Percentiles rank a stretch among this genome's conserved stretches.
These are phyloP conservation scores for Sus scrofa DNA, from an alignment of 2,113 vertebrate species.

Conservation along the genomic window T2T-Sscrofa CM000814.6:106327001-106327500, in stretches of 20 bases:
- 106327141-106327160: neutral
- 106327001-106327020: neutral
- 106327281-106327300: accelerated
- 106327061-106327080: neutral
- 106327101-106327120: neutral
- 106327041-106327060: neutral
- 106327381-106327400: neutral
- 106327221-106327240: neutral
- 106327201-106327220: neutral
- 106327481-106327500: neutral
- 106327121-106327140: neutral
- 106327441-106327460: neutral
- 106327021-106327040: neutral
- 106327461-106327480: neutral
- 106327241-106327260: neutral
- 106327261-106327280: neutral
- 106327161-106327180: neutral
- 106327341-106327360: too few species aligned
- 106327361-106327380: neutral
- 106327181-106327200: neutral
- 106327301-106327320: neutral
- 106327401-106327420: neutral
- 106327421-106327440: neutral
- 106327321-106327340: neutral
- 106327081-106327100: neutral